A percentile compares a stretch with the other conserved stretches of the same genome.
phyloP scores from a whole-genome alignment of 2,113 vertebrate genomes.

The Phodopus roborovskii region DNA sequence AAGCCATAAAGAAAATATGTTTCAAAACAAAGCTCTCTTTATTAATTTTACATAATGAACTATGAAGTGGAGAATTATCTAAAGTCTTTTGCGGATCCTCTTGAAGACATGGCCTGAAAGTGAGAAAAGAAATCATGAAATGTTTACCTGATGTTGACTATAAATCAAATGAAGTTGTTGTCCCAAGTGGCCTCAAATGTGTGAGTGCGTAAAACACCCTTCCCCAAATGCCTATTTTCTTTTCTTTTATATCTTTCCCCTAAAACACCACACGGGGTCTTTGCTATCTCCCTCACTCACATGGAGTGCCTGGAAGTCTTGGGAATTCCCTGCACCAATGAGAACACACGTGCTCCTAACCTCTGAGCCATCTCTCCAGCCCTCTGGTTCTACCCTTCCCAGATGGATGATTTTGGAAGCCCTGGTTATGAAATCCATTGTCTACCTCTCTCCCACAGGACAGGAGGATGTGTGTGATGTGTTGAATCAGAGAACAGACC shows the following conservation, averaged over 20 bases:
- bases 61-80: not conserved
- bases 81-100: not conserved
- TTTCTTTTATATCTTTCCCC: not conserved
- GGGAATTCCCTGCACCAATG: not conserved
- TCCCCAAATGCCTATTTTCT: not conserved
- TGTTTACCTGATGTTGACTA: not conserved
- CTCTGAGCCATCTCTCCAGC: not conserved
- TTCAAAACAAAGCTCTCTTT: not conserved
- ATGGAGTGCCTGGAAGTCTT: not conserved
- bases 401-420: not conserved
- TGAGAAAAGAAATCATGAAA: not conserved
- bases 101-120: not conserved
- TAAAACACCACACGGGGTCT: not conserved
- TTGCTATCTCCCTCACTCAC: not conserved
- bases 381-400: not conserved
- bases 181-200: not conserved
- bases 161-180: not conserved
- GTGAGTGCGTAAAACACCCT: not conserved
- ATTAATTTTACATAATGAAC: not conserved
- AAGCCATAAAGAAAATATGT: not conserved
- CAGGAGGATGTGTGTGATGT: not conserved
- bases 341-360: not conserved
- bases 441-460: not conserved
- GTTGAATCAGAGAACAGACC: too few species aligned
- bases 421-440: not conserved